A percentile compares a stretch with the other conserved stretches of the same genome.
Evolutionary conservation across 2,113 vertebrate species (phyloP).

Genomic region (Seriola dumerili): DNA sequence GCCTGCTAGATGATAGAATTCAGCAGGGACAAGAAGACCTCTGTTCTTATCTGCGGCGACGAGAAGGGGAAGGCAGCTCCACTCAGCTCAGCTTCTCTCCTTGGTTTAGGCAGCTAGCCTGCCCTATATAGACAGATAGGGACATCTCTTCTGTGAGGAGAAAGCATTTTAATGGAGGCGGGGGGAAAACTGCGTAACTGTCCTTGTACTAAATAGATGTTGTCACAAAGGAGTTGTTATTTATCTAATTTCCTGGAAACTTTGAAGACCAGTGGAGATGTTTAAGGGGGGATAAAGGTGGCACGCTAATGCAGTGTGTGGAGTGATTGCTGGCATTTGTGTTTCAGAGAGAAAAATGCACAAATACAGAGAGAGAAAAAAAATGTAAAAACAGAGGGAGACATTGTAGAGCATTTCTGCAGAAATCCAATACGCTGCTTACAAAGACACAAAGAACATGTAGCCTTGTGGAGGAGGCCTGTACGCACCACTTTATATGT

Average conservation of each 20-base stretch:
- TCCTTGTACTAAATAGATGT: slow-evolving; percentile 71
- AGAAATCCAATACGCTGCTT: background rate
- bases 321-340: slow-evolving; percentile 38
- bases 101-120: slow-evolving; percentile 53
- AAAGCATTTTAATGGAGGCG: slow-evolving; percentile 55
- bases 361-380: background rate
- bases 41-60: slow-evolving; percentile 81
- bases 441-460: slow-evolving; percentile 40
- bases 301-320: slow-evolving; percentile 20
- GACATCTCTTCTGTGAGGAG: slow-evolving; percentile 51
- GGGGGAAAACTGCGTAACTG: slow-evolving; percentile 31
- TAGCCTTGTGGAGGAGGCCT: slow-evolving; percentile 5
- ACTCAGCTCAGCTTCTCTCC: slow-evolving; percentile 48
- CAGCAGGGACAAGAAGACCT: slow-evolving; percentile 85
- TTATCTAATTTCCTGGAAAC: slow-evolving; percentile 47
- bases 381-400: background rate
- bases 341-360: slow-evolving; percentile 15
- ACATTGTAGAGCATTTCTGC: slow-evolving; percentile 6
- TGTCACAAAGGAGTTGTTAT: slow-evolving; percentile 62
- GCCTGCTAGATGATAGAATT: slow-evolving; percentile 82
- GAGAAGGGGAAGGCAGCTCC: slow-evolving; percentile 60
- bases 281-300: slow-evolving; percentile 47
- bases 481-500: background rate
- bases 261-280: slow-evolving; percentile 55
- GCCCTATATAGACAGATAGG: slow-evolving; percentile 74